These are phyloP conservation scores for Etheostoma spectabile DNA, from an alignment of 2,113 vertebrate genomes.

Conservation along the genomic window DNA sequence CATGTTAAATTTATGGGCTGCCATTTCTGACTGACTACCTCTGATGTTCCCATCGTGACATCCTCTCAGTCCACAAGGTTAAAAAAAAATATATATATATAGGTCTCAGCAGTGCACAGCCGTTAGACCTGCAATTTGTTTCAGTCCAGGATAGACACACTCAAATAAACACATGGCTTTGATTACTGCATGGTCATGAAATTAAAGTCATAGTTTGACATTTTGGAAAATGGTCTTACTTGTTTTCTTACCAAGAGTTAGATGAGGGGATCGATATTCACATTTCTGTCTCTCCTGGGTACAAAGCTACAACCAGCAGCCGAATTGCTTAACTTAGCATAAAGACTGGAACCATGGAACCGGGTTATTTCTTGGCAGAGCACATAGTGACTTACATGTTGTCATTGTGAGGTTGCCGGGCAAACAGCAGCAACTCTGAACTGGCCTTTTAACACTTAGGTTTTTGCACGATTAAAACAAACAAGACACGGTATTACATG, in stretches of 20 bases:
- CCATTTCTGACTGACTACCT: conserved; percentile 64
- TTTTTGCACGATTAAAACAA: neutral
- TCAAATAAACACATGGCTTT: neutral
- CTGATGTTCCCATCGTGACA: conserved; percentile 50
- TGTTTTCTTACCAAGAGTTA: neutral
- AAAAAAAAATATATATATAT: neutral
- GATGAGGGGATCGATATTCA: neutral
- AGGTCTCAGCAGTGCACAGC: conserved; percentile 18
- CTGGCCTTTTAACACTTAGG: neutral
- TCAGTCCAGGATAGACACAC: conserved; percentile 3
- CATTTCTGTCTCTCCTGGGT: neutral
- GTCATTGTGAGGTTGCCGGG: neutral
- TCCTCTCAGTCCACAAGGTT: conserved; percentile 34
- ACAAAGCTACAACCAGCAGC: neutral
- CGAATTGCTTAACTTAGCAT: neutral
- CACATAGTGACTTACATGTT: neutral
- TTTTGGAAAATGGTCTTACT: neutral
- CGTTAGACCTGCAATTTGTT: conserved; percentile 37
- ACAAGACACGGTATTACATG: neutral
- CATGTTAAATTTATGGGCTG: conserved; percentile 64
- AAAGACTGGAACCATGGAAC: neutral
- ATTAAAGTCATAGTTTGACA: conserved; percentile 17
- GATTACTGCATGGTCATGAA: neutral
- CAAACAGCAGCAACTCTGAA: neutral
- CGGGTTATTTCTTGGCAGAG: neutral